Evolutionary conservation across 2,888 invertebrate genomes (phyloP).

Genomic region (Cheilosia vulpina): DNA sequence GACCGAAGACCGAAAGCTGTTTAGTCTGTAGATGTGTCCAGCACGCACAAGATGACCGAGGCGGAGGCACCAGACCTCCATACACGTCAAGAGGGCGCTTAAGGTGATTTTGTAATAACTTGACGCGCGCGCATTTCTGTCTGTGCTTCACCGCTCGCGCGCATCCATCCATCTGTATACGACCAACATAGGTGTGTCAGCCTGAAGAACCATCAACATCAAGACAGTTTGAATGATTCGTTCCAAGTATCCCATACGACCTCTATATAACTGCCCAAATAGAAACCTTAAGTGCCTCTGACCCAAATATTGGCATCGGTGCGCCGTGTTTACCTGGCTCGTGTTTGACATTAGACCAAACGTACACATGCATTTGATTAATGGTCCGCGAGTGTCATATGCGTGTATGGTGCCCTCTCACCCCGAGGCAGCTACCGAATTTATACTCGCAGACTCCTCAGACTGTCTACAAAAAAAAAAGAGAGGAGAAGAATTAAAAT

Average conservation of each 20-base stretch:
- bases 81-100: conserved; percentile 73
- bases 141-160: conserved; percentile 6
- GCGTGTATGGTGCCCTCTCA: conserved; percentile 38
- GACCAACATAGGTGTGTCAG: conserved; percentile 67
- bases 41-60: conserved; percentile 10
- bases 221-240: conserved; percentile 53
- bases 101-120: conserved; percentile 70
- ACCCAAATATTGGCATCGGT: conserved; percentile 69
- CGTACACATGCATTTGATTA: conserved; percentile 54
- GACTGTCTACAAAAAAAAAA: neutral
- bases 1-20: conserved; percentile 61
- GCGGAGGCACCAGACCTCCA: conserved; percentile 56
- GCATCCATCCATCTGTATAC: conserved; percentile 33
- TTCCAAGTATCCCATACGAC: conserved; percentile 34
- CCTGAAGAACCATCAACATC: conserved; percentile 71
- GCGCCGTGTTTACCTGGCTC: conserved; percentile 62
- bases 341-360: conserved; percentile 55
- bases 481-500: conserved; percentile 44
- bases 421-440: conserved; percentile 56
- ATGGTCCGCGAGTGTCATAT: conserved; percentile 56
- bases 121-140: conserved; percentile 45
- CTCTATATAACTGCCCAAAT: conserved; percentile 50
- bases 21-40: conserved; percentile 37
- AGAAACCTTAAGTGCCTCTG: conserved; percentile 74
- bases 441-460: conserved; percentile 32